Evolutionary conservation across 2,797 vertebrate species (phyloP), one percentile per base, ranked within the genome.

Genomic region (Loris lydekkerianus): DNA sequence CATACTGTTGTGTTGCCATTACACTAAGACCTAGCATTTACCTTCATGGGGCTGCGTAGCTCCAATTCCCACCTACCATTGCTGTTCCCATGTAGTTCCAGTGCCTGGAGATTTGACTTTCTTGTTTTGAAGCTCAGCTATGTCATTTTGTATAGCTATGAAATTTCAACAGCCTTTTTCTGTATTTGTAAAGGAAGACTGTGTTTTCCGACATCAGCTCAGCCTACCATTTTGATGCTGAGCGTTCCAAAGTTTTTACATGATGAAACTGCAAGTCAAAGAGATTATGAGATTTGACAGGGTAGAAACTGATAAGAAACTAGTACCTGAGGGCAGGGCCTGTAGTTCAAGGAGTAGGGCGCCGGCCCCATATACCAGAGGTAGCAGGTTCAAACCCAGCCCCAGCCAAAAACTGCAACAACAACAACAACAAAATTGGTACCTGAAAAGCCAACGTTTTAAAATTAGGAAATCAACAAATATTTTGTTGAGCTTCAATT

Each of bases 231-330:
- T 77, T 85, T 65, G 29, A 56, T 15, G 56, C 0, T 65, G 60
- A 89, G 40, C 23, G 31, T 67, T 90, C 49, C 56, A 85, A 92
- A 96, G 65, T 80, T 29, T 75, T 75, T 75, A 70, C 49, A 69
- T 40, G 34, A 61, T 78, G 21, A 69, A 91, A 80, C 37, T 73
- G 4, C 63, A 93, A 14, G 31, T 77, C 85, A 58, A 85, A 90
- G 23, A 87, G 20, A 84, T 69, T 81, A n/a, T 0, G 10, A 75
- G 34, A 80, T 75, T 90, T 69, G 21, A 80, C 18, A 78, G 25
- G 18, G 37, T 58, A 70, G 10, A 80, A 75, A 90, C 7, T 82
- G 53, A 63, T 84, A 34, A 27, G 21, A 80, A 37, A 67, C 76
- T 61, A 60, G 25, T 61, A 65, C 10, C 0, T 49, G 29, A 67